These are phyloP conservation scores for Rhinolophus ferrumequinum DNA, from an alignment of 2,113 vertebrate genomes.

Conservation along the genomic window DNA sequence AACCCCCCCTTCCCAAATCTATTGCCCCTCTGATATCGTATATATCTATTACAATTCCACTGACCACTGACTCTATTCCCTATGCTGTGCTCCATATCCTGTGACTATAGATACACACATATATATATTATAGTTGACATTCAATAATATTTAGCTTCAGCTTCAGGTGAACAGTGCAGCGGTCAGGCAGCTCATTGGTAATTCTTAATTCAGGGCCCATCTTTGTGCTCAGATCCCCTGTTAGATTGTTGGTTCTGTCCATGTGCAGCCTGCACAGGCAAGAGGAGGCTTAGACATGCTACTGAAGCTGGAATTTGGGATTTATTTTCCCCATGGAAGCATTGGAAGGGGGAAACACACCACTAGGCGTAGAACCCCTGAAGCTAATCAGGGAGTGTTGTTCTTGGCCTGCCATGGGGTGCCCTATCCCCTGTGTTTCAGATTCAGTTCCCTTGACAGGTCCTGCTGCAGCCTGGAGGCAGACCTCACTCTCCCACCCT, in stretches of 20 bases:
- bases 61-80: too few species aligned
- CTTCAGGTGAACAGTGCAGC: too few species aligned
- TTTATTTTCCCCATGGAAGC: too few species aligned
- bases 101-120: too few species aligned
- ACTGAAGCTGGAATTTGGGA: background rate
- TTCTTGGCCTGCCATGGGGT: background rate
- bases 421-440: background rate
- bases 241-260: background rate
- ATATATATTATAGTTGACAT: too few species aligned
- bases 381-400: background rate
- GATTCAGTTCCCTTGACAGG: background rate
- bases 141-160: too few species aligned
- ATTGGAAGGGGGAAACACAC: rapidly evolving
- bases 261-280: background rate
- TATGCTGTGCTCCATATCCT: too few species aligned
- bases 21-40: too few species aligned
- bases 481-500: background rate
- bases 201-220: background rate
- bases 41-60: too few species aligned
- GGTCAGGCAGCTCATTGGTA: background rate
- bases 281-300: background rate
- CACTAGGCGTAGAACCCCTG: background rate
- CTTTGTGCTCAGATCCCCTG: background rate
- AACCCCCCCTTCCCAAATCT: too few species aligned
- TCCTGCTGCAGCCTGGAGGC: background rate